Evolutionary conservation across 2,113 vertebrate species (phyloP), one percentile per base, ranked within the genome.

Genomic region (Corynorhinus townsendii): DNA sequence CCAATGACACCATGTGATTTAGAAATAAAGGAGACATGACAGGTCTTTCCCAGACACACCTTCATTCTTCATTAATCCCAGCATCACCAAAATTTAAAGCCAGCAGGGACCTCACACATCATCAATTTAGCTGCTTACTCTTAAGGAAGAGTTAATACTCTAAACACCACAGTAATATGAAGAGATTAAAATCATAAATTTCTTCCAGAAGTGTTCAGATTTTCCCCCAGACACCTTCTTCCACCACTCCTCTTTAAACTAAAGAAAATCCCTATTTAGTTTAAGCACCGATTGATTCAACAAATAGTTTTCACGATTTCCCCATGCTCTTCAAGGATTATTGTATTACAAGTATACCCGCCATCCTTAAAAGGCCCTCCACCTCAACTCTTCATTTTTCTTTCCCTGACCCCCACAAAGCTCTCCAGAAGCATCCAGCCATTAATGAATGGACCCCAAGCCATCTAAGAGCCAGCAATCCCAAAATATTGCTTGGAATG

Each of bases 121-220:
- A 95, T 89, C 35, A 19, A 11, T 84, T 71, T 33, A 96, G 28
- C 38, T 82, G 52, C 7, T 86, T 75, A 87, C 52, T 54, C 83
- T 88, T 45, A 81, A 88, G n/a, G 68, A 94, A 93, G 80, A 87
- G 64, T 71, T 80, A 86, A 52, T 35, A 56, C 14, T 64, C 90
- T 77, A 95, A 85, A 91, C 4, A 76, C 16, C 38, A 64, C 5
- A 45, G 28, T 77, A 89, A 92, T 11, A 40, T 52, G 28, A 89
- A 84, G 35, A 92, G 43, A 68, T 69, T 87, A 91, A 97, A 87
- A 87, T 89, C 7, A 56, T 49, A 94, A 87, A 56, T 69, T 92
- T 81, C 43, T 91, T 77, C 40, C 68, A 85, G 17, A 84, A 86
- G 38, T 91, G 26, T 72, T 76, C 72, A 83, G n/a, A 11, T 11